These are phyloP conservation scores for Aythya baeri DNA, from an alignment of 2,113 vertebrate species.

Conservation along the genomic window DNA sequence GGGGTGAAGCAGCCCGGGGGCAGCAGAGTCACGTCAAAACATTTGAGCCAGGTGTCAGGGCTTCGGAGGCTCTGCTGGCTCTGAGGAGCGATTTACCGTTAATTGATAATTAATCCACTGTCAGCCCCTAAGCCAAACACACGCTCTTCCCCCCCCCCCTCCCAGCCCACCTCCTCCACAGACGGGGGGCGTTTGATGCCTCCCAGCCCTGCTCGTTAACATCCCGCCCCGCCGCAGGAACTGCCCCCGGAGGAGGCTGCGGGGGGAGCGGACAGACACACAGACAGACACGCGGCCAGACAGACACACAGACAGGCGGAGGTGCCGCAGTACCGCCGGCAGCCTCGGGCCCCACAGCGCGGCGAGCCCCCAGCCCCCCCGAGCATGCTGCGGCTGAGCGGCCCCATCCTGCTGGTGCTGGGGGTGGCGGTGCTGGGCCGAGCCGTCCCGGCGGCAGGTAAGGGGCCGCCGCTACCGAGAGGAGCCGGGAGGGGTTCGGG, in stretches of 20 bases:
- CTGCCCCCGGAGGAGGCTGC: background rate
- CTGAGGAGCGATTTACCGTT: too few relatives aligned
- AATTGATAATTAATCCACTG: too few relatives aligned
- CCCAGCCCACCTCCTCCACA: too few relatives aligned
- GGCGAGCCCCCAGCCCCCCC: background rate
- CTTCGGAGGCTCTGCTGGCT: too few relatives aligned
- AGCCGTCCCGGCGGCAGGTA: constrained; percentile 62
- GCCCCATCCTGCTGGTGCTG: background rate
- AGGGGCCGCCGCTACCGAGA: background rate
- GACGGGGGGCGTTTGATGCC: background rate
- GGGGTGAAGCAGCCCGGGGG: too few relatives aligned
- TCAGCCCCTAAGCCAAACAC: background rate
- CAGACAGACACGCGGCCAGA: too few relatives aligned
- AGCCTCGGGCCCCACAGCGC: background rate
- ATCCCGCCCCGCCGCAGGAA: background rate
- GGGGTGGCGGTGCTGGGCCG: background rate
- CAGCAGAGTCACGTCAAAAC: too few relatives aligned
- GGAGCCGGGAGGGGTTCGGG: background rate
- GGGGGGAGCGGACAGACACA: too few relatives aligned
- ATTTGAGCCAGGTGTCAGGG: too few relatives aligned
- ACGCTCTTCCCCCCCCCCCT: too few relatives aligned
- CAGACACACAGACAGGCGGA: background rate
- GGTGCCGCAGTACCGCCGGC: background rate
- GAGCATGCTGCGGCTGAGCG: background rate
- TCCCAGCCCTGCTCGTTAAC: accelerated